These are phyloP conservation scores for Aphis craccivora DNA, from an alignment of 1,140 invertebrate genomes.

Conservation along the genomic window DNA sequence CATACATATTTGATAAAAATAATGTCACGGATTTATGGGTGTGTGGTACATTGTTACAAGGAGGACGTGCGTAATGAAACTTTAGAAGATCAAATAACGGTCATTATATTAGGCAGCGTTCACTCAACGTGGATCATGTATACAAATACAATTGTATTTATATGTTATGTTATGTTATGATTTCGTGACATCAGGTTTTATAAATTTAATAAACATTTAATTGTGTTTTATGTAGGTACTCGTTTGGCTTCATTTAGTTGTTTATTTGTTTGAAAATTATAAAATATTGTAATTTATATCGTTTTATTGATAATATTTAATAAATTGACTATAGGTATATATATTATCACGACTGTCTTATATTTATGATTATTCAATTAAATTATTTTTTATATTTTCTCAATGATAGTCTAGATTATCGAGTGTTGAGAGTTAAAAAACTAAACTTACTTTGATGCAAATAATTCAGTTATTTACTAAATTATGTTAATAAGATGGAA, in stretches of 20 bases:
- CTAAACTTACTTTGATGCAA: neutral
- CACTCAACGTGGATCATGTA: neutral
- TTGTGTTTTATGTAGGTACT: neutral
- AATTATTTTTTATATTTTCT: neutral
- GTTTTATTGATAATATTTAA: neutral
- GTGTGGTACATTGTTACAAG: constrained; percentile 50
- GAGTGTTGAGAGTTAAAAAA: neutral
- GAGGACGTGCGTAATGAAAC: constrained; percentile 42
- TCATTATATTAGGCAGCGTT: constrained; percentile 21
- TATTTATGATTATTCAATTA: neutral
- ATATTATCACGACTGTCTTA: neutral
- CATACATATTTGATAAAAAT: constrained; percentile 48
- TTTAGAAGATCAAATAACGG: constrained; percentile 43
- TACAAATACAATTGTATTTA: neutral
- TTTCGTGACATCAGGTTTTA: neutral
- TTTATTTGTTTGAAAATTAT: neutral
- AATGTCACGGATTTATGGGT: constrained; percentile 54
- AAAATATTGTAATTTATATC: neutral
- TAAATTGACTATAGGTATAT: neutral
- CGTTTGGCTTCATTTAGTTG: neutral
- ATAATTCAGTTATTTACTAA: neutral
- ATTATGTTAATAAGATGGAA: neutral
- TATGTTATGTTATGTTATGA: neutral
- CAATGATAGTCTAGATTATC: neutral
- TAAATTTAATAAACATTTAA: neutral